Evolutionary conservation across 2,113 vertebrate genomes (phyloP).

Genomic region (Brienomyrus longianalis): DNA sequence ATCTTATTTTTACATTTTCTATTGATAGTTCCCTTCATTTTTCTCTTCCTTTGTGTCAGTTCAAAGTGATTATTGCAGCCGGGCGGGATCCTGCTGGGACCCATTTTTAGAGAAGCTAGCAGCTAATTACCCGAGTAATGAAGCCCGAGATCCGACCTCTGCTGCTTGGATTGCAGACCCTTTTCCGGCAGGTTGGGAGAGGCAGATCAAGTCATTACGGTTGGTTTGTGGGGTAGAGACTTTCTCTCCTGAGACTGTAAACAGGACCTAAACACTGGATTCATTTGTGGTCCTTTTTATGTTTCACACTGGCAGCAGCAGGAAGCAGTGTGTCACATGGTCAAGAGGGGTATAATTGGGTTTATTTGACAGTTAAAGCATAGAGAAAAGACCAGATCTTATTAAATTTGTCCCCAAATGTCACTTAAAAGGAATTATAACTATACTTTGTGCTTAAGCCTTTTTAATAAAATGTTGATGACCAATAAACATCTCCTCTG

Average conservation of each 20-base stretch:
- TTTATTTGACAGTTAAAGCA: background rate
- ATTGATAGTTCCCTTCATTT: background rate
- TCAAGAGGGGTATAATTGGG: background rate
- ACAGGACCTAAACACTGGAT: slow-evolving; percentile 14
- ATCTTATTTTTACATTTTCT: slow-evolving; percentile 12
- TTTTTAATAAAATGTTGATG: slow-evolving; percentile 50
- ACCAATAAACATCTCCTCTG: slow-evolving; percentile 28
- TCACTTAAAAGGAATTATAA: slow-evolving; percentile 10
- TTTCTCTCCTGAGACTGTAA: background rate
- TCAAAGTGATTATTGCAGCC: background rate
- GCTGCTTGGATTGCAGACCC: background rate
- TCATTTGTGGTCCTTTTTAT: background rate
- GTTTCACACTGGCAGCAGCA: background rate
- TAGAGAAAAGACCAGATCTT: background rate
- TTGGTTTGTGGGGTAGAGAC: background rate
- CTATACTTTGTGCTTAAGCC: slow-evolving; percentile 20
- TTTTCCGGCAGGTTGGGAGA: background rate
- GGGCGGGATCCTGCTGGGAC: background rate
- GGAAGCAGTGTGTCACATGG: background rate
- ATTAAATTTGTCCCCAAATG: background rate
- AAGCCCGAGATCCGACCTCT: background rate
- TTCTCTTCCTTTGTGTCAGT: background rate
- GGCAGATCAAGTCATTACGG: background rate
- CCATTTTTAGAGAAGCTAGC: slow-evolving; percentile 7
- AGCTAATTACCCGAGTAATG: slow-evolving; percentile 11